These are phyloP conservation scores for Acronicta psi DNA, from an alignment of 2,888 invertebrate genomes.

Conservation along the genomic window DNA sequence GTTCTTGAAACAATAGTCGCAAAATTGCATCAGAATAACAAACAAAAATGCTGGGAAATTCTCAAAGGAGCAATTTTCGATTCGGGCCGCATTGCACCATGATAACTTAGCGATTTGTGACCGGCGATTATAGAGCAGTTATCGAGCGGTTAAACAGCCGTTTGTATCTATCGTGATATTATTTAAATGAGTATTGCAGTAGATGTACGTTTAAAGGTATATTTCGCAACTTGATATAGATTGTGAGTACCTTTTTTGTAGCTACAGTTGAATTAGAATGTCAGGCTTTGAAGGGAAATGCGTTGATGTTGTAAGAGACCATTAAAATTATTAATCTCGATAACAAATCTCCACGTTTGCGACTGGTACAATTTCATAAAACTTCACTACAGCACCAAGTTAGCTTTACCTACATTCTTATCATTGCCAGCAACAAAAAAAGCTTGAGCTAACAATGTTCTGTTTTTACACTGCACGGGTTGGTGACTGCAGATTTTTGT, in stretches of 20 bases:
- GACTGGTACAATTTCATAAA: neutral
- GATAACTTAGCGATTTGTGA: conserved; percentile 44
- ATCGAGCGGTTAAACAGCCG: conserved; percentile 20
- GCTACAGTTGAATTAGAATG: conserved; percentile 14
- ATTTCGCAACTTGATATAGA: conserved; percentile 28
- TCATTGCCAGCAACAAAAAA: too few relatives aligned
- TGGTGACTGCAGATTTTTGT: conserved; percentile 15
- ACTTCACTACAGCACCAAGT: too few relatives aligned
- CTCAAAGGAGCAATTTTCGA: conserved; percentile 42
- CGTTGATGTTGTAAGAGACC: neutral
- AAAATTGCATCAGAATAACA: conserved; percentile 24
- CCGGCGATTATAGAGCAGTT: conserved; percentile 50
- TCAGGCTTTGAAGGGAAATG: conserved; percentile 20
- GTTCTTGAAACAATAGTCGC: conserved; percentile 18
- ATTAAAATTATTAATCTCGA: neutral
- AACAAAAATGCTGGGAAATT: conserved; percentile 36
- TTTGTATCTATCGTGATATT: conserved; percentile 50
- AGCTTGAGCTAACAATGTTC: neutral
- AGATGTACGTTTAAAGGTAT: conserved; percentile 36
- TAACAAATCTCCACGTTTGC: neutral
- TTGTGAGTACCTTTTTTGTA: conserved; percentile 26
- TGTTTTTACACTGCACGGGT: conserved; percentile 9
- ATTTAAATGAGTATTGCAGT: conserved; percentile 56
- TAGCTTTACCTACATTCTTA: too few relatives aligned
- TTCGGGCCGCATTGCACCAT: conserved; percentile 49